phyloP scores from a whole-genome alignment of 1,140 invertebrate genomes.

The Eupeodes corollae region DNA sequence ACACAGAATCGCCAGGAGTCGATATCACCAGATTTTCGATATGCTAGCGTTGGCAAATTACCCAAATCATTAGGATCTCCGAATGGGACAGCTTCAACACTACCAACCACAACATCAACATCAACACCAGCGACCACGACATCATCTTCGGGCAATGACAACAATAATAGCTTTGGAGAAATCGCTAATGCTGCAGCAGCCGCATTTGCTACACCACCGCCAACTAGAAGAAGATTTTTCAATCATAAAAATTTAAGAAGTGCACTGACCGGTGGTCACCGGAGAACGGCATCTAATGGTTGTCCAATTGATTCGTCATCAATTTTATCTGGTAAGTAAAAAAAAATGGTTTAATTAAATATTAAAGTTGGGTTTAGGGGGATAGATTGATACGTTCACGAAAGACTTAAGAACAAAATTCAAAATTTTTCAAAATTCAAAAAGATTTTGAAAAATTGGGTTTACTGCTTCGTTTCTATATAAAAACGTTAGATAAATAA shows the following conservation, averaged over 20 bases:
- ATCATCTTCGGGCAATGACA: slow-evolving; percentile 21
- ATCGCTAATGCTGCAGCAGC: slow-evolving; percentile 17
- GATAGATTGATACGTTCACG: too few relatives aligned
- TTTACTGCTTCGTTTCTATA: too few relatives aligned
- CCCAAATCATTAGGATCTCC: slow-evolving; percentile 11
- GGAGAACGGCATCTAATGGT: slow-evolving; percentile 34
- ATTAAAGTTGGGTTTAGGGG: too few relatives aligned
- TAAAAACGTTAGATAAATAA: too few relatives aligned
- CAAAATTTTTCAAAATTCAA: too few relatives aligned
- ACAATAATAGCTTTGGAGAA: slow-evolving; percentile 18
- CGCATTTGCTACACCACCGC: slow-evolving; percentile 57
- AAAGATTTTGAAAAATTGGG: too few relatives aligned
- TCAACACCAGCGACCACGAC: slow-evolving; percentile 14
- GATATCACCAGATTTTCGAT: slow-evolving; percentile 33
- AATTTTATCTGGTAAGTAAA: slow-evolving; percentile 18
- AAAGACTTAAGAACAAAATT: too few relatives aligned
- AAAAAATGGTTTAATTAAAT: too few relatives aligned
- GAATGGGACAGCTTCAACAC: slow-evolving; percentile 16
- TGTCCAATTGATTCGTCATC: slow-evolving; percentile 31
- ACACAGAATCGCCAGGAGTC: slow-evolving; percentile 32
- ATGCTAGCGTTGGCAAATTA: slow-evolving; percentile 35
- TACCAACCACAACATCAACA: neutral
- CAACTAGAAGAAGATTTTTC: slow-evolving; percentile 63
- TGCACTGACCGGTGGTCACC: slow-evolving; percentile 45
- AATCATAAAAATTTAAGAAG: slow-evolving; percentile 64